Conservation (phyloP, 2,113 vertebrate genomes). For the Stictonetta naevosa region DNA sequence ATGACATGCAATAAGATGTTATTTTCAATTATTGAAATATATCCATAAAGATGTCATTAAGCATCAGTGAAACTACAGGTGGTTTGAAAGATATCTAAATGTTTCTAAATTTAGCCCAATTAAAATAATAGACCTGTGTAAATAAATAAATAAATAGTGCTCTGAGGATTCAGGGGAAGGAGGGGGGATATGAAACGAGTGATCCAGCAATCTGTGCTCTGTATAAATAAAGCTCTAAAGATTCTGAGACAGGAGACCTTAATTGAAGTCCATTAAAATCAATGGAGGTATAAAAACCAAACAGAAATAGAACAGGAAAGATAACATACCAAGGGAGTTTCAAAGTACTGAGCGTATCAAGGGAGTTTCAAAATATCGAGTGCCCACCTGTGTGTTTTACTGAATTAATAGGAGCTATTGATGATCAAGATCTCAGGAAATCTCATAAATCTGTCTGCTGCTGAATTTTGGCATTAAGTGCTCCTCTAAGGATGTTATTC, state of each 20-base stretch:
- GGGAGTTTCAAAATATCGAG: background rate
- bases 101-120: constrained; percentile 30
- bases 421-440: background rate
- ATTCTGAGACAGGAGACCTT: constrained; percentile 20
- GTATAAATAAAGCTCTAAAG: constrained; percentile 54
- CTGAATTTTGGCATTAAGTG: background rate
- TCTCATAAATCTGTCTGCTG: background rate
- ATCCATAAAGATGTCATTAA: constrained; percentile 39
- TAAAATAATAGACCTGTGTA: background rate
- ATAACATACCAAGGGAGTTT: background rate
- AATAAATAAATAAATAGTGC: background rate
- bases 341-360: background rate
- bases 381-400: background rate
- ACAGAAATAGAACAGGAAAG: constrained; percentile 25
- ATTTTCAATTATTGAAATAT: constrained; percentile 29
- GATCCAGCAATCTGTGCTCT: background rate
- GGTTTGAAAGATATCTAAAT: constrained; percentile 17
- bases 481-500: rapidly evolving
- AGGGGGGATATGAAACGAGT: background rate
- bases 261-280: constrained; percentile 67
- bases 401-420: background rate
- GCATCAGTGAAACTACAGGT: background rate
- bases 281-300: constrained; percentile 44
- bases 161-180: background rate
- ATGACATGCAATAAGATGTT: background rate